Conservation (phyloP, 2,888 invertebrate genomes). For the Drosophila mercatorum region DNA sequence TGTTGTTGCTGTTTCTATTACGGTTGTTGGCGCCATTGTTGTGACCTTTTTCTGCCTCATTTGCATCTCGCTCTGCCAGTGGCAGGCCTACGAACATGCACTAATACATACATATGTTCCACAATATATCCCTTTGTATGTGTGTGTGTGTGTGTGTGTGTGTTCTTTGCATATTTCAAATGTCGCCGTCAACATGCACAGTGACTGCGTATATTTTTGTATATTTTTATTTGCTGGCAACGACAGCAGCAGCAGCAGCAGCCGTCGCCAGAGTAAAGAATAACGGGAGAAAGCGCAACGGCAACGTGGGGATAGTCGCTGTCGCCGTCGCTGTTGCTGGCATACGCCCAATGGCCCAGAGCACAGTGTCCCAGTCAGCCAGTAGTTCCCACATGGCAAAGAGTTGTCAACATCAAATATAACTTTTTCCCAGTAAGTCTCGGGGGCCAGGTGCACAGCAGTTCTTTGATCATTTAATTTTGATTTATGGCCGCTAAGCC, state of each 20-base stretch:
- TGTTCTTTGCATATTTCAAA: constrained; percentile 51
- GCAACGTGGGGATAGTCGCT: constrained; percentile 62
- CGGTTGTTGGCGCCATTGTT: constrained; percentile 62
- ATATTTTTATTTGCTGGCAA: constrained; percentile 66
- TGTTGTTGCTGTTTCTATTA: constrained; percentile 28
- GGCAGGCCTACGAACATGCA: constrained; percentile 33
- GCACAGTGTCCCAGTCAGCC: constrained; percentile 46
- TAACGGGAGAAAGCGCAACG: constrained; percentile 63
- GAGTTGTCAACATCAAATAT: constrained; percentile 18
- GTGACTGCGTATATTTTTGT: constrained; percentile 71
- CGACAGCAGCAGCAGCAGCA: constrained; percentile 13
- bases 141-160: constrained; percentile 2
- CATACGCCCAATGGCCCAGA: constrained; percentile 60
- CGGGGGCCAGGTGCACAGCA: background rate
- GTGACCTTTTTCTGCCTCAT: constrained; percentile 65
- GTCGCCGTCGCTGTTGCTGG: constrained; percentile 60
- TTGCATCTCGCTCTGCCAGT: constrained; percentile 49
- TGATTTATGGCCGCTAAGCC: constrained; percentile 2
- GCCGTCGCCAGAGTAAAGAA: background rate
- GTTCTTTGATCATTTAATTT: constrained; percentile 9
- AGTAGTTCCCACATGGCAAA: constrained; percentile 21
- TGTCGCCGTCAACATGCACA: constrained; percentile 54
- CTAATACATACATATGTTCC: constrained; percentile 15
- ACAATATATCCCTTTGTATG: constrained; percentile 1
- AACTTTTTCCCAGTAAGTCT: constrained; percentile 6